These are phyloP conservation scores for Drosophila takahashii DNA, from an alignment of 1,140 invertebrate genomes.

Conservation along the genomic window DNA sequence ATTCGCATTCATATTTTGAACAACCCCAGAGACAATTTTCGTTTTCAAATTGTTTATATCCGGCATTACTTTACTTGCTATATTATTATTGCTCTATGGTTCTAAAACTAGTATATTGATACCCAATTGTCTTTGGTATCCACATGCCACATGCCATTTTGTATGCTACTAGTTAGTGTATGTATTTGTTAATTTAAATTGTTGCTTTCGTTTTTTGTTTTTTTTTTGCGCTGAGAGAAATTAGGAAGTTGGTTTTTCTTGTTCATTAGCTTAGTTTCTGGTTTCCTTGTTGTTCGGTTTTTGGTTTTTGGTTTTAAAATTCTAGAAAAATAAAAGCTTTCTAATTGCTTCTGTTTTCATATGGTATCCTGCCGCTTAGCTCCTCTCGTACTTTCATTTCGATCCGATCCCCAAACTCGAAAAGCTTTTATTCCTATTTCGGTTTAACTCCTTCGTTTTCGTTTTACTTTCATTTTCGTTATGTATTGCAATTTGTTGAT, in stretches of 20 bases:
- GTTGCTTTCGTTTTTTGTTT: conserved; percentile 18
- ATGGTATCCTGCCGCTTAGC: conserved; percentile 28
- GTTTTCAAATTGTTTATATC: conserved; percentile 24
- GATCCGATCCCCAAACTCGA: conserved; percentile 44
- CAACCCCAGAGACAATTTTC: conserved; percentile 41
- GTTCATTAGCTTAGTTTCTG: conserved; percentile 21
- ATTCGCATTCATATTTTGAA: background rate
- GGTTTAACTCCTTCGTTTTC: conserved; percentile 3
- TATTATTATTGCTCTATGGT: conserved; percentile 45
- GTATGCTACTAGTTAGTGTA: conserved; percentile 37
- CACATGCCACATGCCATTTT: conserved; percentile 18
- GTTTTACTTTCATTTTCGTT: background rate
- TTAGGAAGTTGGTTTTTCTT: conserved; percentile 72
- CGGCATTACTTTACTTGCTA: conserved; percentile 27
- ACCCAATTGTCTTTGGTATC: conserved; percentile 24
- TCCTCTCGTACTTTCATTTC: conserved; percentile 7
- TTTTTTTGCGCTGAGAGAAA: conserved; percentile 69
- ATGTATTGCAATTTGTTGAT: conserved; percentile 32
- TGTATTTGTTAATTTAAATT: conserved; percentile 37
- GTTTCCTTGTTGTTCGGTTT: conserved; percentile 35
- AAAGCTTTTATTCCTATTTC: conserved; percentile 49
- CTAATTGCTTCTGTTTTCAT: conserved; percentile 77
- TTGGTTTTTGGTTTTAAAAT: conserved; percentile 64
- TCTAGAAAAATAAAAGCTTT: conserved; percentile 82
- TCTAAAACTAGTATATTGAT: conserved; percentile 19